Evolutionary conservation across 1,140 invertebrate genomes (phyloP), one percentile per base, ranked within the genome.

Genomic region (Zaprionus ornatus): DNA sequence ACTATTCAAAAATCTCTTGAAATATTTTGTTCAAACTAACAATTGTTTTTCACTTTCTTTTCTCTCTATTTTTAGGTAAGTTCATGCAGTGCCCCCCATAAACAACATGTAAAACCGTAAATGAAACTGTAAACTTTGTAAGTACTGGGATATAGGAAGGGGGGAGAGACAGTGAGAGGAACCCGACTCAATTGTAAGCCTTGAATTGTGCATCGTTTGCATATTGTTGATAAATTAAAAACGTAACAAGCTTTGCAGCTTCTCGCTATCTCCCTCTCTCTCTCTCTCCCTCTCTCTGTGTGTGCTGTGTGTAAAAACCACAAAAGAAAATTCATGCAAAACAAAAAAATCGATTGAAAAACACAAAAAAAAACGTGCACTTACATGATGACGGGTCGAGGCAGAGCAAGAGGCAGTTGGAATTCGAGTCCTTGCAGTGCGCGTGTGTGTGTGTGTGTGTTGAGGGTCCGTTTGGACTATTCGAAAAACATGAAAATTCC

Each of bases 401-500:
- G 23, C 48, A 50, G 10, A 57, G 35, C 17, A 40, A 45, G 6
- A 12, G 35, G n/a, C 15, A n/a, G 27, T 35, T 40, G 29, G 27
- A 21, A 19, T 45, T 17, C 42, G 45, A 63, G 61, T n/a, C 48
- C 23, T 56, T 60, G 40, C 27, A 35, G 48, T 48, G 27, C 27
- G 9, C 9, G 27, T 29, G 17, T 32, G 29, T 32, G 32, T 23
- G 54, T 60, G 15, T 50, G 25, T 19, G 3, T 23, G 27, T 9
- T 17, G 40, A 9, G 40, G 40, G 40, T 17, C 32, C 29, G 9
- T n/a, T 19, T 12, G 13, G 52, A 63, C 42, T 70, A 64, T 82
- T 27, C 40, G 35, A 70, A 65, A 71, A 87, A 82, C 83, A 82
- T 87, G 83, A 62, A 86, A 86, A 87, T 87, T 55, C 83, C 83